Evolutionary conservation across 2,888 invertebrate genomes (phyloP).

Genomic region (Eurytoma californica): DNA sequence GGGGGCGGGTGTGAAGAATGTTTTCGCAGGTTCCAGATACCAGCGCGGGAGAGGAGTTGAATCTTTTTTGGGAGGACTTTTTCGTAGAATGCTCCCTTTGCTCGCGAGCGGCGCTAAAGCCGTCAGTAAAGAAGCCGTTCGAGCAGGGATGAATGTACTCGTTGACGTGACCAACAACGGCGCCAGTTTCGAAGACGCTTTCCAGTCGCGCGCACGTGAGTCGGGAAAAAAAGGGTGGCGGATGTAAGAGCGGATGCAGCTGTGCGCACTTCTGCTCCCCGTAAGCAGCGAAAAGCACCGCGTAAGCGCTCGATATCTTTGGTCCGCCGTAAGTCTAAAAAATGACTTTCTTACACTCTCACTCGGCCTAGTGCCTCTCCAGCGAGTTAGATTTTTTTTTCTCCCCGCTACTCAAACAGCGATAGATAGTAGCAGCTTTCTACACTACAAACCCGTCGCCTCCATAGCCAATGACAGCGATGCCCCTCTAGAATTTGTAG

Average conservation of each 20-base stretch:
- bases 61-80: no score
- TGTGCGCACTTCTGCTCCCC: no score
- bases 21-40: no score
- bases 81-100: not conserved
- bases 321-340: not conserved
- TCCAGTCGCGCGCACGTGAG: not conserved
- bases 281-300: no score
- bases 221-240: not conserved
- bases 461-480: not conserved
- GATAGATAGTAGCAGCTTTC: conserved; percentile 58
- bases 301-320: not conserved
- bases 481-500: conserved; percentile 59
- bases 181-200: not conserved
- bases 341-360: no score
- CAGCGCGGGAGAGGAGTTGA: no score
- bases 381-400: conserved; percentile 2
- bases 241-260: not conserved
- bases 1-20: no score
- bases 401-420: conserved; percentile 61
- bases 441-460: conserved; percentile 59
- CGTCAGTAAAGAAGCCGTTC: not conserved
- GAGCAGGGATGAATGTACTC: not conserved
- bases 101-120: not conserved
- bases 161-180: not conserved
- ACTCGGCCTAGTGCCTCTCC: no score